Conservation (phyloP, 2,797 vertebrate species). For the Onychomys torridus region DNA sequence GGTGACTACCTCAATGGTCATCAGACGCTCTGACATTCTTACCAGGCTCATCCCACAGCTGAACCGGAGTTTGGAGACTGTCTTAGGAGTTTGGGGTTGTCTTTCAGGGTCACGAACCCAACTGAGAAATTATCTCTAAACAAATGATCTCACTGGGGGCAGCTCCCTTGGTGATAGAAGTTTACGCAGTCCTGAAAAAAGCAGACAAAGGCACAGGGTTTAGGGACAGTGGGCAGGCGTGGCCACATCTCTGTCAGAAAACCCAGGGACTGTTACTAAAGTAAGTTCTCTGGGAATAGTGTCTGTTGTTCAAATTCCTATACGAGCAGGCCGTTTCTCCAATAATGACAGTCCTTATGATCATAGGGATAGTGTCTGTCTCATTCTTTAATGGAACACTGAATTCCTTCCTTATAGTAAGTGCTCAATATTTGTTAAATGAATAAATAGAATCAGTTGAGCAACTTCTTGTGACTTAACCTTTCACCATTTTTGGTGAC, state of each 20-base stretch:
- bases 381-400: neutral
- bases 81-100: neutral
- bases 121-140: neutral
- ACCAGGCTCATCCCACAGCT: fast-evolving
- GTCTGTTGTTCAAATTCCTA: neutral
- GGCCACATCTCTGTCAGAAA: neutral
- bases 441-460: neutral
- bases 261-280: neutral
- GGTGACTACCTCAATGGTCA: neutral
- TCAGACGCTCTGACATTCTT: neutral
- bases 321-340: neutral
- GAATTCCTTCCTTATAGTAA: neutral
- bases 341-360: neutral
- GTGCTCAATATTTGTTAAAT: neutral
- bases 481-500: neutral
- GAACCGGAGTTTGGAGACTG: neutral
- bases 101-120: neutral
- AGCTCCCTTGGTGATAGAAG: neutral
- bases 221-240: too few species aligned
- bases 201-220: too few species aligned
- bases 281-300: neutral
- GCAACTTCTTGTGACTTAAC: neutral
- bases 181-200: too few species aligned
- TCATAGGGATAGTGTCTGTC: neutral
- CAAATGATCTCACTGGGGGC: neutral